Base-by-base conservation (phyloP, 1,140 invertebrate genomes). In the Homarus americanus region DNA sequence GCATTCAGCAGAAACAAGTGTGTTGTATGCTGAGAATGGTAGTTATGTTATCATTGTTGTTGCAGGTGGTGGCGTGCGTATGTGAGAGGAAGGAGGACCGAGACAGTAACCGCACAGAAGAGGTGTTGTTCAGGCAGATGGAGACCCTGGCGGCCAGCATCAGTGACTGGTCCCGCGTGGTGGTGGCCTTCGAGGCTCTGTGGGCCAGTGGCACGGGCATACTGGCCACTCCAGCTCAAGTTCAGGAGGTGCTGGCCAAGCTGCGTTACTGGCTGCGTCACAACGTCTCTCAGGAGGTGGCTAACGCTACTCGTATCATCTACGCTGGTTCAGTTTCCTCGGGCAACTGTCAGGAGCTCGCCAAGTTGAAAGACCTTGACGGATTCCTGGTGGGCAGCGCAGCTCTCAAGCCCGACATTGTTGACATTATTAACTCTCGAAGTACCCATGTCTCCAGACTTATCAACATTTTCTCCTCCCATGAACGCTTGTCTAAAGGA, bases 331-430 rank as follows among this genome's bases (percentile, higher is more conserved):
- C 98, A 2, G 99, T 99, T 0, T 99, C 98, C 15, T 98, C 96
- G 32, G 96, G 95, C 20, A 99, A 99, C 94, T 97, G 97, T 92
- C 97, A 96, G 93, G 98, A 99, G 92, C 95, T 99, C 36, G 98
- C 96, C 0, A 96, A 96, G 84, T 96, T 98, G 93, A 95, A 96
- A n/a, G 99, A 99, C 94, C 98, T 99, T 93, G 99, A 99, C 95
- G 99, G 99, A 20, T 99, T 99, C 94, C 96, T 99, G 0, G 99
- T 99, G 44, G 98, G 98, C 20, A 98, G 99, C 69, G 99, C 99
- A 75, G 99, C 98, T 36, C 95, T 99, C 15, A 99, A 99, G 94
- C 98, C 98, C 5, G 99, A 99, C 93, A 99, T 99, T 95, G 96
- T 99, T 82, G 96, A 98, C 93, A 99, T 99, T 93, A 96, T 99